Conservation (phyloP, 2,888 invertebrate species). For the Lycocerus yunnanus region DNA sequence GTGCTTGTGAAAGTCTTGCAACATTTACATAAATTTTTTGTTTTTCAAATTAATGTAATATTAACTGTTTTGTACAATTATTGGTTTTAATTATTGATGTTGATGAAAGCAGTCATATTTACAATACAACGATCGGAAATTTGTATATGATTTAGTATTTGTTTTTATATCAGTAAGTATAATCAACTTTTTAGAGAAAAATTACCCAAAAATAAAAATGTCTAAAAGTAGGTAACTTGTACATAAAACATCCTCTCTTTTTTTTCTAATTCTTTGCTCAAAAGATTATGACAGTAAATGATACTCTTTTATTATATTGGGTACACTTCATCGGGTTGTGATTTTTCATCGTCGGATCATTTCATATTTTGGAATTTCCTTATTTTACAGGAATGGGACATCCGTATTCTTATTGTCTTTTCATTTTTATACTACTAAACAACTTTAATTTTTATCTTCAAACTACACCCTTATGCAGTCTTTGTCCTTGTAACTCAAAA, state of each 20-base stretch:
- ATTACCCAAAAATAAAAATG: too few relatives aligned
- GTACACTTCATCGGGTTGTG: too few relatives aligned
- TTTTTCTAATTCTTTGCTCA: too few relatives aligned
- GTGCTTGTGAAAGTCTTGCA: neutral
- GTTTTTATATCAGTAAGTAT: neutral
- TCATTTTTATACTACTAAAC: neutral
- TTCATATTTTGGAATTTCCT: too few relatives aligned
- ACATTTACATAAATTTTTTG: too few relatives aligned
- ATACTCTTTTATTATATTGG: too few relatives aligned
- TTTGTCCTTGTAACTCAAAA: conserved; percentile 8
- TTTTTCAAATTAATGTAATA: too few relatives aligned
- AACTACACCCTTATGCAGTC: conserved; percentile 9
- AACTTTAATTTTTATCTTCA: neutral
- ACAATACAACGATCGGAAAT: neutral
- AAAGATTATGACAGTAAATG: too few relatives aligned
- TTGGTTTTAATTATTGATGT: neutral
- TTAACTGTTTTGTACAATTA: too few relatives aligned
- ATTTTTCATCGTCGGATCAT: too few relatives aligned
- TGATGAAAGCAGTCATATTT: neutral
- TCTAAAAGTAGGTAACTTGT: too few relatives aligned
- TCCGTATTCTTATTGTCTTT: neutral
- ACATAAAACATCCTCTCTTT: too few relatives aligned
- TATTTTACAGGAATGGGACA: neutral
- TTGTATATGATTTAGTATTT: neutral
- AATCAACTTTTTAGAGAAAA: neutral